A percentile compares a stretch with the other conserved stretches of the same genome.
phyloP scores from a whole-genome alignment of 2,888 invertebrate species.

The Lymantria dispar region DNA sequence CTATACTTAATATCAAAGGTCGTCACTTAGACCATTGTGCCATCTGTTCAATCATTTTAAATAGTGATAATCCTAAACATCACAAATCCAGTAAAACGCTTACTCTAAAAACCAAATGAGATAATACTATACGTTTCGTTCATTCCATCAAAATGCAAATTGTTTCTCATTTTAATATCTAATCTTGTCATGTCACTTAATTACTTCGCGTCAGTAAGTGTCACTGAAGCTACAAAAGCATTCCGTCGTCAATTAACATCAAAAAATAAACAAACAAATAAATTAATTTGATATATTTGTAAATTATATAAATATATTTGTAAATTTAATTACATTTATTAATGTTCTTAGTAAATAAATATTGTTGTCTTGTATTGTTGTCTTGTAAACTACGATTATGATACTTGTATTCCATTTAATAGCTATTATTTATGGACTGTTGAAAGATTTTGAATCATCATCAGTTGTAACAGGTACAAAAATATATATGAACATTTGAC shows the following conservation, averaged over 20 bases:
- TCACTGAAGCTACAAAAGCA: slow-evolving; percentile 4
- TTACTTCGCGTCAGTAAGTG: slow-evolving; percentile 8
- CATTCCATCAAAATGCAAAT: slow-evolving; percentile 14
- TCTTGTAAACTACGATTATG: too few relatives aligned
- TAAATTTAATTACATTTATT: too few relatives aligned
- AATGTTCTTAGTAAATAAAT: too few relatives aligned
- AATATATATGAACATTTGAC: too few relatives aligned
- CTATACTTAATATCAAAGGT: too few relatives aligned
- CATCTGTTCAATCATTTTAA: too few relatives aligned
- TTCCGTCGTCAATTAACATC: slow-evolving; percentile 5
- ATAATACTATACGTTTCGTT: slow-evolving; percentile 12
- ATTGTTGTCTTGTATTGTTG: too few relatives aligned
- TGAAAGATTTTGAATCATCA: too few relatives aligned
- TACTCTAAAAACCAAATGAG: slow-evolving; percentile 10
- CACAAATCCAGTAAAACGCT: slow-evolving; percentile 4
- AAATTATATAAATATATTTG: not conserved
- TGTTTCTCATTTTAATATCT: slow-evolving; percentile 12
- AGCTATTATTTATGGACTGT: too few relatives aligned
- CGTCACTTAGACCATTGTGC: too few relatives aligned
- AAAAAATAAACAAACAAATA: slow-evolving; percentile 4
- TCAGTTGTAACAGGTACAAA: too few relatives aligned
- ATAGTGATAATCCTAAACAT: slow-evolving; percentile 5
- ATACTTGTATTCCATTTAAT: too few relatives aligned
- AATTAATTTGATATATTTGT: not conserved
- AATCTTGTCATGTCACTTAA: slow-evolving; percentile 16